These are phyloP conservation scores for Porites rus DNA, from an alignment of 92 coral and sea anemone genomes.

Conservation along the genomic window DNA sequence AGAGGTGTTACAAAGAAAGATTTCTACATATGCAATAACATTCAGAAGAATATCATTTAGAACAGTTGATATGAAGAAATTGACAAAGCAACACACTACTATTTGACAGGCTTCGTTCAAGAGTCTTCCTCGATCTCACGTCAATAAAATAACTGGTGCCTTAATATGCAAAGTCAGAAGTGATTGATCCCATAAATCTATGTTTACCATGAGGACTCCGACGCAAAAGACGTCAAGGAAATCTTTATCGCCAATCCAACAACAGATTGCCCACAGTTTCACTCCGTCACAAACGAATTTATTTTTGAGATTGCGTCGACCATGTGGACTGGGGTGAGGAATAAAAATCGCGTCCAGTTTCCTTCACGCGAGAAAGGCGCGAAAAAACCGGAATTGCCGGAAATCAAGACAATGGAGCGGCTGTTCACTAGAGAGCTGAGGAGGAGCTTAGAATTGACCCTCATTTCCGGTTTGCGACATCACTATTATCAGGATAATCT, in stretches of 20 bases:
- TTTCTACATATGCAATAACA: constrained; percentile 13
- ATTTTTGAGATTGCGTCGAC: background rate
- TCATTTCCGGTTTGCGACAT: background rate
- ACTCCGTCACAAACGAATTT: background rate
- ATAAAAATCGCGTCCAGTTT: constrained; percentile 11
- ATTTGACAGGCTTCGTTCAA: constrained; percentile 2
- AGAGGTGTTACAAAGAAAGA: background rate
- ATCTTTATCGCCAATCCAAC: background rate
- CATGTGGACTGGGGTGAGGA: constrained; percentile 16
- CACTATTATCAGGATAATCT: no score
- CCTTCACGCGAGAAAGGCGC: background rate
- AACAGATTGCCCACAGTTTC: constrained; percentile 3
- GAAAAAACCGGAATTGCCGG: background rate
- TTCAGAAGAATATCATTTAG: background rate
- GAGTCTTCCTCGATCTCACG: constrained; percentile 9
- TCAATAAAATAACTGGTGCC: constrained; percentile 19
- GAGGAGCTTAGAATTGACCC: background rate
- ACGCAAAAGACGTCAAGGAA: background rate
- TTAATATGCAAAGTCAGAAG: background rate
- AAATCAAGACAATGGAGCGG: background rate
- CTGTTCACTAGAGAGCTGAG: background rate
- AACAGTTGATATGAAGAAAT: constrained; percentile 4
- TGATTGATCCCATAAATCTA: background rate
- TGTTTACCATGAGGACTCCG: background rate
- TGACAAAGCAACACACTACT: constrained; percentile 16